phyloP scores from a whole-genome alignment of 1,140 invertebrate genomes.

The Telenomus remus region DNA sequence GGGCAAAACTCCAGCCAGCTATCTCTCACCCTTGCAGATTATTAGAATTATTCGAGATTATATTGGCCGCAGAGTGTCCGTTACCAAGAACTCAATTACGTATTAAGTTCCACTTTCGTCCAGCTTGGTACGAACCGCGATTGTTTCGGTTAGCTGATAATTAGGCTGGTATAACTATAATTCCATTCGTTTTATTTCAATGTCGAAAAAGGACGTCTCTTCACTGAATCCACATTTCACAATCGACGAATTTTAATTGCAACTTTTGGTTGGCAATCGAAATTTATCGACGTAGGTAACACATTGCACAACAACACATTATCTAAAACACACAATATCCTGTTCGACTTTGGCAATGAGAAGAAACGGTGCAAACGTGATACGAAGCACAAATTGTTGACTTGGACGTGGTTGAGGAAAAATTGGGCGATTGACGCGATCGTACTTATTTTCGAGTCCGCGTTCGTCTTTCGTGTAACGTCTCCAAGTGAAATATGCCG shows the following conservation, averaged over 20 bases:
- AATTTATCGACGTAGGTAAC: not conserved
- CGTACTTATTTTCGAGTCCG: conserved; percentile 27
- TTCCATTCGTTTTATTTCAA: not conserved
- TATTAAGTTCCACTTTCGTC: conserved; percentile 52
- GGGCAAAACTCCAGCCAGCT: conserved; percentile 71
- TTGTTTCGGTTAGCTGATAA: conserved; percentile 48
- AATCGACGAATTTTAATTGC: too few species aligned
- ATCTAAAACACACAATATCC: conserved; percentile 27
- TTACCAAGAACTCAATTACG: conserved; percentile 62
- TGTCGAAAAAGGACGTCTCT: too few species aligned
- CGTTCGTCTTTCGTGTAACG: conserved; percentile 38
- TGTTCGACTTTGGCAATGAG: conserved; percentile 45
- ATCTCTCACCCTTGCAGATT: conserved; percentile 66
- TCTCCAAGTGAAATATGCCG: conserved; percentile 32
- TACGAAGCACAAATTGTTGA: conserved; percentile 50
- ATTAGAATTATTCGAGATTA: conserved; percentile 75
- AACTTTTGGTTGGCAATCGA: too few species aligned
- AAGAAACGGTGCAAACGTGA: conserved; percentile 56
- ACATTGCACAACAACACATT: conserved; percentile 24
- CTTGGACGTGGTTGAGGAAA: conserved; percentile 50
- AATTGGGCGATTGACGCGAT: conserved; percentile 20
- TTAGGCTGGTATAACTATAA: not conserved
- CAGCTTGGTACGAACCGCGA: conserved; percentile 43
- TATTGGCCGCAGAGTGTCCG: conserved; percentile 73
- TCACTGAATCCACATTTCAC: too few species aligned